Conservation (phyloP, 2,888 invertebrate genomes). For the Alitta virens region DNA sequence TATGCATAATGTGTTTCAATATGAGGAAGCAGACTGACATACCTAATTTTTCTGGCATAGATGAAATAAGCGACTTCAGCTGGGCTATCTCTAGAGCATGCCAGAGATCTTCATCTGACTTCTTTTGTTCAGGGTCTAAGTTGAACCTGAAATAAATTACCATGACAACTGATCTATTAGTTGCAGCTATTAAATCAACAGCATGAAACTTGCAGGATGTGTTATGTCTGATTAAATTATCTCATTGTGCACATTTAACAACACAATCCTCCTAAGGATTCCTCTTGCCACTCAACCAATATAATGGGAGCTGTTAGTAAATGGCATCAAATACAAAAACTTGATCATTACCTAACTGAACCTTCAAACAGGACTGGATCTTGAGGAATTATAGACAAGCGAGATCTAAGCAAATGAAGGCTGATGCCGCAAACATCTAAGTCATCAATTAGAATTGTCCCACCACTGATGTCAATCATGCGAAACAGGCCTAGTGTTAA, state of each 20-base stretch:
- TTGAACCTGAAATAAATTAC: constrained; percentile 67
- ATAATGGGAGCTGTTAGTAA: no score
- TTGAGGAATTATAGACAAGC: constrained; percentile 75
- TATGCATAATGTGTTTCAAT: not conserved
- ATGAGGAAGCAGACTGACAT: no score
- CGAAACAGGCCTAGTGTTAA: constrained; percentile 73
- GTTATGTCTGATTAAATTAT: no score
- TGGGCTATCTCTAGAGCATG: constrained; percentile 71
- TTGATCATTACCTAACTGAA: constrained; percentile 65
- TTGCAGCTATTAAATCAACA: no score
- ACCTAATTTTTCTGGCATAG: constrained; percentile 63
- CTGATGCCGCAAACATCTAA: constrained; percentile 66
- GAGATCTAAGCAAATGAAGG: constrained; percentile 67
- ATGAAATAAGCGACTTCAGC: constrained; percentile 68
- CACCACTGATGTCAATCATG: constrained; percentile 67
- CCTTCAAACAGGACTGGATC: constrained; percentile 76
- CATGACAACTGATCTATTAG: no score
- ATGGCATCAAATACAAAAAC: no score
- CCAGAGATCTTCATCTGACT: constrained; percentile 74
- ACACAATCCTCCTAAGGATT: no score
- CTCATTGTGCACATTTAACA: no score
- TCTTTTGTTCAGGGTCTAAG: constrained; percentile 71
- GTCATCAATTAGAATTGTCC: constrained; percentile 69
- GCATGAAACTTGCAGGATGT: no score
- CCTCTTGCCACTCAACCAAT: no score